Percentiles rank a stretch among this genome's conserved stretches.
Evolutionary conservation across 2,113 vertebrate genomes (phyloP).

Genomic region (Arizona elegans): DNA sequence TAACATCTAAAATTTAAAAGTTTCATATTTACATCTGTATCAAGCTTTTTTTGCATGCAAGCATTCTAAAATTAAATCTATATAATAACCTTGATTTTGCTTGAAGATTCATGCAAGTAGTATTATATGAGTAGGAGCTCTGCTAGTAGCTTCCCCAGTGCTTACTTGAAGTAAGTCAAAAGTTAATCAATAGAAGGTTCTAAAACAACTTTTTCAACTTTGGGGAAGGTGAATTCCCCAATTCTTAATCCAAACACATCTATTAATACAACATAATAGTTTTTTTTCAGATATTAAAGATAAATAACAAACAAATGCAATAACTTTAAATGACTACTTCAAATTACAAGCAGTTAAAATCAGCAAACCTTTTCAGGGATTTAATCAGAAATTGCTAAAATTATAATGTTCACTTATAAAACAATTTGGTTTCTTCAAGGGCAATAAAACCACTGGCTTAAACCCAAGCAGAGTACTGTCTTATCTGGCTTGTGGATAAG

Average conservation of each 20-base stretch:
- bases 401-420: neutral
- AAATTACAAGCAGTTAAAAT: neutral
- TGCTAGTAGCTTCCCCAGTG: neutral
- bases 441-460: neutral
- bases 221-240: neutral
- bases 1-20: neutral
- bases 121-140: neutral
- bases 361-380: neutral
- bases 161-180: constrained; percentile 6
- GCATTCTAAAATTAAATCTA: constrained; percentile 11
- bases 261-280: neutral
- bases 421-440: neutral
- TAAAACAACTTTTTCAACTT: constrained; percentile 16
- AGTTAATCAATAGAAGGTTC: constrained; percentile 9
- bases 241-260: neutral
- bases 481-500: neutral
- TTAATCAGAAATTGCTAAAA: neutral
- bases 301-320: neutral
- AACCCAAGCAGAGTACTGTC: neutral
- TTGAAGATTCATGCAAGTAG: neutral
- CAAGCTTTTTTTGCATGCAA: neutral
- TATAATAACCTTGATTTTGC: constrained; percentile 16
- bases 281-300: neutral
- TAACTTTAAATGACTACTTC: neutral
- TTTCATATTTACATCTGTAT: neutral